Evolutionary conservation across 30 jellyfish, hydroid and myxozoan genomes (phyloP).

Genomic region (Mastigias papua): DNA sequence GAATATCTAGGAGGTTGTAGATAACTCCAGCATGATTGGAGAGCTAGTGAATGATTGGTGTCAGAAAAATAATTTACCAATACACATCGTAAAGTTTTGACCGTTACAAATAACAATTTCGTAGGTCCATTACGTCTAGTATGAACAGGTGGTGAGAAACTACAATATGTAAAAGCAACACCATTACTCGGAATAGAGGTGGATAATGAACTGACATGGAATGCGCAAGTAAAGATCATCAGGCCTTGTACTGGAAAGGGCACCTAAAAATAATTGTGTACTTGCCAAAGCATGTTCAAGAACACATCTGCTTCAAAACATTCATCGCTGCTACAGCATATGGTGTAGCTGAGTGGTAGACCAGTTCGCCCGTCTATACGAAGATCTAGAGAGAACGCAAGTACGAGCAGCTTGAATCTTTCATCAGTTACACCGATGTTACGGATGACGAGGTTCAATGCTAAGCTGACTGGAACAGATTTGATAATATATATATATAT

Average conservation of each 20-base stretch:
- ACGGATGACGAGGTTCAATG: slow-evolving; percentile 2
- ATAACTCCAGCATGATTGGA: slow-evolving; percentile 21
- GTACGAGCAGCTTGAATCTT: not conserved
- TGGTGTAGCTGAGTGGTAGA: not conserved
- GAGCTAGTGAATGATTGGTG: slow-evolving; percentile 24
- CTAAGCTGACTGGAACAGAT: slow-evolving; percentile 15
- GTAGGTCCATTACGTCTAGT: not conserved
- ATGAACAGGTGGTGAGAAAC: slow-evolving; percentile 11
- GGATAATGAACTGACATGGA: slow-evolving; percentile 23
- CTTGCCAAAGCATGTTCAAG: not conserved
- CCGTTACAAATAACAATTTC: not conserved
- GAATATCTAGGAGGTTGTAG: slow-evolving; percentile 19
- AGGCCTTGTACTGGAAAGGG: slow-evolving; percentile 6
- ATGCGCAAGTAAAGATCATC: not conserved
- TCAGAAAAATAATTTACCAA: slow-evolving; percentile 14
- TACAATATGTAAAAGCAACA: slow-evolving; percentile 20
- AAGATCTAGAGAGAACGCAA: not conserved
- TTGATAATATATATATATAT: too few relatives aligned
- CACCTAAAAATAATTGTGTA: slow-evolving; percentile 15
- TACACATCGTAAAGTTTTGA: slow-evolving; percentile 12
- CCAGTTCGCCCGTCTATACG: not conserved
- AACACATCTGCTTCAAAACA: not conserved
- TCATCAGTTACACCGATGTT: not conserved
- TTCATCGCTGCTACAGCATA: slow-evolving; percentile 8
- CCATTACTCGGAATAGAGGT: slow-evolving; percentile 6